phyloP scores from a whole-genome alignment of 2,113 vertebrate genomes.

The Taurulus bubalis region DNA sequence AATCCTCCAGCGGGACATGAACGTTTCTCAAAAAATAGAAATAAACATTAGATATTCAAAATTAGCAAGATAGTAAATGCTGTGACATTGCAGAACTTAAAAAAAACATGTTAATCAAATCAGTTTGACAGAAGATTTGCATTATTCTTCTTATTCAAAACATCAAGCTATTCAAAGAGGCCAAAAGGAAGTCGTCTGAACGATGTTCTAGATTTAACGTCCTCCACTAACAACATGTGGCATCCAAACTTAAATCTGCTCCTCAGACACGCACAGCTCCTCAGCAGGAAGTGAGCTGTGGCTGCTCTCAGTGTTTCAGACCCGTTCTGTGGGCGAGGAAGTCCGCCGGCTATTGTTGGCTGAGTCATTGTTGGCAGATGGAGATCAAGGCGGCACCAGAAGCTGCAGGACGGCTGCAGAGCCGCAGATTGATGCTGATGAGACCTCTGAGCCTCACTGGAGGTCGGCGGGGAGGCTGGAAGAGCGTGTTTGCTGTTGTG shows the following conservation, averaged over 20 bases:
- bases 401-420: neutral
- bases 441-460: slow-evolving; percentile 9
- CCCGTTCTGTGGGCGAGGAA: neutral
- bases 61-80: no score
- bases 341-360: slow-evolving; percentile 5
- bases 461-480: neutral
- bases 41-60: no score
- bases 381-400: neutral
- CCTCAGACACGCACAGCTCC: slow-evolving; percentile 11
- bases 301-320: slow-evolving; percentile 1
- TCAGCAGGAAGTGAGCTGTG: slow-evolving; percentile 14
- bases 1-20: no score
- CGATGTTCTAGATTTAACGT: neutral
- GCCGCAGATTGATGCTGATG: slow-evolving; percentile 14
- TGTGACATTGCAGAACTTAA: neutral
- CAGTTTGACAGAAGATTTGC: neutral
- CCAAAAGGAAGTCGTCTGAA: neutral
- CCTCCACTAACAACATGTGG: slow-evolving; percentile 24
- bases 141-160: neutral
- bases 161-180: neutral
- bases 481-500: neutral
- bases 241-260: slow-evolving; percentile 38
- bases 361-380: slow-evolving; percentile 16
- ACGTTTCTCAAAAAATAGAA: no score
- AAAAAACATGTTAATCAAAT: neutral